phyloP scores from a whole-genome alignment of 2,797 vertebrate species.

The Coccyzus lansbergi region DNA sequence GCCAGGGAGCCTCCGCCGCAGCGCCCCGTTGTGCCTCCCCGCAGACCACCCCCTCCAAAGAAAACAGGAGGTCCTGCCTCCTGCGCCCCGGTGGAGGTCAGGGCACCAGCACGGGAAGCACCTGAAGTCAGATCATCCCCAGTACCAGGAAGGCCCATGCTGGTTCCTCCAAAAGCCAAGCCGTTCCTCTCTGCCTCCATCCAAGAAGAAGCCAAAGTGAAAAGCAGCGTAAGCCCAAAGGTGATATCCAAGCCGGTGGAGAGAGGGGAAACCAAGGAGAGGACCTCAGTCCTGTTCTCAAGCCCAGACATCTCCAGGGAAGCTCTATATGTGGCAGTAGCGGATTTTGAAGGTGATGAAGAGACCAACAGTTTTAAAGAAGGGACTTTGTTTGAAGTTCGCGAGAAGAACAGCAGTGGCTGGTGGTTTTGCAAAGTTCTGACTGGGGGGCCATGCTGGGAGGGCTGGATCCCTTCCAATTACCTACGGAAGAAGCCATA shows the following conservation, averaged over 20 bases:
- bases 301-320: constrained; percentile 75
- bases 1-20: constrained; percentile 84
- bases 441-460: constrained; percentile 82
- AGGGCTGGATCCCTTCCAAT: constrained; percentile 99
- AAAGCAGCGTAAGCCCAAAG: constrained; percentile 81
- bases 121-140: constrained; percentile 74
- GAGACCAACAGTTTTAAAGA: constrained; percentile 93
- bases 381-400: constrained; percentile 93
- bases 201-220: constrained; percentile 84
- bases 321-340: constrained; percentile 91
- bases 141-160: constrained; percentile 80
- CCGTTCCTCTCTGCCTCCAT: constrained; percentile 73
- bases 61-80: constrained; percentile 79
- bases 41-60: constrained; percentile 95
- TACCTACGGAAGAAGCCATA: constrained; percentile 96
- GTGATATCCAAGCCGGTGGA: constrained; percentile 78
- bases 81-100: constrained; percentile 78
- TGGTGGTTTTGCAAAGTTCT: constrained; percentile 99
- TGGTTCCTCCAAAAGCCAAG: constrained; percentile 86
- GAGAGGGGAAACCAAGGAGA: constrained; percentile 81
- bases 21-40: constrained; percentile 86
- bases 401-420: constrained; percentile 91
- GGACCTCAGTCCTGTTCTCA: neutral
- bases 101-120: constrained; percentile 76
- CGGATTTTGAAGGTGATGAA: constrained; percentile 94